Evolutionary conservation across 1,140 invertebrate species (phyloP).

Genomic region (Dreissena polymorpha): DNA sequence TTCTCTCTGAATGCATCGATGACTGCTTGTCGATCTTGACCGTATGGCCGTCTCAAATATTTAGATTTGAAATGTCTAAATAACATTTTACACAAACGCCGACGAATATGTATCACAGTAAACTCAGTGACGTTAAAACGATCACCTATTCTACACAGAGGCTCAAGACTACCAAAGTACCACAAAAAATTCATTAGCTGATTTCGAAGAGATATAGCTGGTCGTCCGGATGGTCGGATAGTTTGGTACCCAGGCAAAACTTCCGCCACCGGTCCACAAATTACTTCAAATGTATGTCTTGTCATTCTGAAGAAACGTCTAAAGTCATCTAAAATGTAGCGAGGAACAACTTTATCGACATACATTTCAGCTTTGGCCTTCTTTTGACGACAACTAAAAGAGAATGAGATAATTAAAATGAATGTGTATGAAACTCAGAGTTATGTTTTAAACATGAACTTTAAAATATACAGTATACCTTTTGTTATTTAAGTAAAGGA

Average conservation of each 20-base stretch:
- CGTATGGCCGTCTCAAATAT: not conserved
- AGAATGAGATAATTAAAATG: too few relatives aligned
- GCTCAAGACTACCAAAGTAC: conserved; percentile 52
- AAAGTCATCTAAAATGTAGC: conserved; percentile 36
- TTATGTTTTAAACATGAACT: too few relatives aligned
- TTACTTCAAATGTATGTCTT: conserved; percentile 30
- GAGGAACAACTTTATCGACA: conserved; percentile 49
- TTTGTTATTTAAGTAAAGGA: too few relatives aligned
- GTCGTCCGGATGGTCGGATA: conserved; percentile 40
- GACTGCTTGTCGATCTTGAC: not conserved
- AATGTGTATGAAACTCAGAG: too few relatives aligned
- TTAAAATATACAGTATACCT: too few relatives aligned
- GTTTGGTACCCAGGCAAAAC: conserved; percentile 25
- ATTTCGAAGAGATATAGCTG: conserved; percentile 52
- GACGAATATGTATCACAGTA: not conserved
- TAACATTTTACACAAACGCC: not conserved
- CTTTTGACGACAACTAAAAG: conserved; percentile 20
- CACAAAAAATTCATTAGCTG: conserved; percentile 55
- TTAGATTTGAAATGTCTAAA: not conserved
- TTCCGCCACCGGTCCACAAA: conserved; percentile 25
- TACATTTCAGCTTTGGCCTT: conserved; percentile 26
- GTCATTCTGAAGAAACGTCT: conserved; percentile 48
- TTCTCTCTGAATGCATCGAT: not conserved
- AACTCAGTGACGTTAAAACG: not conserved
- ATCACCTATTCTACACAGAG: too few relatives aligned